Evolutionary conservation across 2,888 invertebrate genomes (phyloP).

Genomic region (Drosophila formosana): DNA sequence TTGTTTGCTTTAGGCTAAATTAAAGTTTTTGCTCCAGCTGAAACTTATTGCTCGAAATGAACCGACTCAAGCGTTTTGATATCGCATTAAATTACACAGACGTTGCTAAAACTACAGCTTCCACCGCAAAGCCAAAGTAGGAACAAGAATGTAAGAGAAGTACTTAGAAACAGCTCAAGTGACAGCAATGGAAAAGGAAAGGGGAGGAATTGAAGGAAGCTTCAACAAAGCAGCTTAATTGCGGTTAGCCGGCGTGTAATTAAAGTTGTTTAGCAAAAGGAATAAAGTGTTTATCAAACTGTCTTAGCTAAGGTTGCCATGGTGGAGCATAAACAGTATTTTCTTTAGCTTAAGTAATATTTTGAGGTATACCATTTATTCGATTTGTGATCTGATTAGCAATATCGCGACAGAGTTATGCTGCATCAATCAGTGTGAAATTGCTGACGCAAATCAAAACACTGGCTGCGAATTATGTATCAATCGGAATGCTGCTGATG

Average conservation of each 20-base stretch:
- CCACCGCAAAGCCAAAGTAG: neutral
- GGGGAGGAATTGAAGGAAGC: neutral
- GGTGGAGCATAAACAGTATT: neutral
- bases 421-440: neutral
- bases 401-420: neutral
- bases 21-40: constrained; percentile 14
- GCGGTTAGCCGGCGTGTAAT: constrained; percentile 39
- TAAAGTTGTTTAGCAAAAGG: constrained; percentile 23
- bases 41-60: constrained; percentile 15
- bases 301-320: neutral
- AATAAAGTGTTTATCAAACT: constrained; percentile 30
- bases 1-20: constrained; percentile 11
- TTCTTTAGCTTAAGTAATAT: too few relatives aligned
- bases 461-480: constrained; percentile 5
- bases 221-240: constrained; percentile 46
- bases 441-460: constrained; percentile 19
- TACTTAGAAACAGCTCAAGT: constrained; percentile 32
- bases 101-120: constrained; percentile 11
- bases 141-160: constrained; percentile 23
- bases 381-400: neutral
- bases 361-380: neutral
- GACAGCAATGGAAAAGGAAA: neutral
- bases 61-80: constrained; percentile 7
- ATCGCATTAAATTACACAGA: constrained; percentile 39
- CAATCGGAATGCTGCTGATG: constrained; percentile 30